Conservation (phyloP, 2,888 invertebrate genomes). For the Diplolepis rosae region DNA sequence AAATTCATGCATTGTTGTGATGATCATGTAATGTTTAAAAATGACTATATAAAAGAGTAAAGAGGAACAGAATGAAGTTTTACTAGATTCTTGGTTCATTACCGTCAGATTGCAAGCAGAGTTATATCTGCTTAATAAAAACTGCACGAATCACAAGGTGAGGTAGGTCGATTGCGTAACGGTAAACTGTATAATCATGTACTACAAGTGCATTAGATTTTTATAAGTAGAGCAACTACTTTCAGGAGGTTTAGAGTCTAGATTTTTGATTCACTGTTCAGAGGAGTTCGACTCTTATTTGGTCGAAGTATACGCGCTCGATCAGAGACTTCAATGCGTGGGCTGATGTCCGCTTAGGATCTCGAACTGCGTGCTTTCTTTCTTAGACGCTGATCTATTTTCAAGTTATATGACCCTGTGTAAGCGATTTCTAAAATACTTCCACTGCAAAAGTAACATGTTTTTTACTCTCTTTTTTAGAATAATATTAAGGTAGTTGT, state of each 20-base stretch:
- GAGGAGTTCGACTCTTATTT: constrained; percentile 16
- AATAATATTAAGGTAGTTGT: no score
- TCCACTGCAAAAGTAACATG: no score
- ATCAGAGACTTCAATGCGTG: constrained; percentile 28
- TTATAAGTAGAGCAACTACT: constrained; percentile 24
- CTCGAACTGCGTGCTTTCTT: constrained; percentile 26
- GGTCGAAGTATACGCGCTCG: constrained; percentile 11
- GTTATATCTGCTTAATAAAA: constrained; percentile 17
- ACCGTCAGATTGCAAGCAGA: constrained; percentile 18
- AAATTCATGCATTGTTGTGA: neutral
- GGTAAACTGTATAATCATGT: constrained; percentile 40
- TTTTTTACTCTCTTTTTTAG: no score
- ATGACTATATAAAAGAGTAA: neutral
- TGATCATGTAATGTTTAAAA: neutral
- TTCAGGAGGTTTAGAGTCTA: neutral
- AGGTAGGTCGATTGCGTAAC: constrained; percentile 51
- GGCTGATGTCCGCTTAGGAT: constrained; percentile 15
- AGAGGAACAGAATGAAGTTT: neutral
- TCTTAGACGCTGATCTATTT: constrained; percentile 25
- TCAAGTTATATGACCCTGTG: constrained; percentile 13
- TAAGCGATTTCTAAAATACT: constrained; percentile 21
- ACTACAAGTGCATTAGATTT: constrained; percentile 19
- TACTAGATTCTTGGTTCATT: neutral
- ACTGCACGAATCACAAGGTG: constrained; percentile 36
- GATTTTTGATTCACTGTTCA: constrained; percentile 8